Percentiles rank a stretch among this genome's conserved stretches.
phyloP scores from a whole-genome alignment of 2,888 invertebrate species.

The Drosophila multiciliata region DNA sequence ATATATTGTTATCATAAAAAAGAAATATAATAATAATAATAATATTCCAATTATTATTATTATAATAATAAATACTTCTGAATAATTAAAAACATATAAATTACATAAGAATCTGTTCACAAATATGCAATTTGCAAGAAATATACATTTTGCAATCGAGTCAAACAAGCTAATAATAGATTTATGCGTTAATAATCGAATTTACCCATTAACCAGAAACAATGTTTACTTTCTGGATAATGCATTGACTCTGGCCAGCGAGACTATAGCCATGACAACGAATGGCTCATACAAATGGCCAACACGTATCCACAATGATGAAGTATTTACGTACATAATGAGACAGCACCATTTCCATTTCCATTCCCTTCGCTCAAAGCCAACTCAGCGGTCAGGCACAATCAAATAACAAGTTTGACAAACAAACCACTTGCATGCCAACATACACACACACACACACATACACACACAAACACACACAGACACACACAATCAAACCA shows the following conservation, averaged over 20 bases:
- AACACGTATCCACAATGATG: conserved; percentile 3
- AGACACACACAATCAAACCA: background rate
- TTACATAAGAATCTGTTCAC: background rate
- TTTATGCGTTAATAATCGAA: background rate
- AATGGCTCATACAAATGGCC: conserved; percentile 4
- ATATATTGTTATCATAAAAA: background rate
- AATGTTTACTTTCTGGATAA: background rate
- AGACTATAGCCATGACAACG: background rate
- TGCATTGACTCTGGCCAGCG: background rate
- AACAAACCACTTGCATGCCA: conserved; percentile 35
- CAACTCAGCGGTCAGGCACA: conserved; percentile 33
- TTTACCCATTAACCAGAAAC: background rate
- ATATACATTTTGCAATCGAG: background rate
- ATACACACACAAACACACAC: background rate
- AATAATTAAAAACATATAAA: background rate
- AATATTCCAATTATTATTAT: no score
- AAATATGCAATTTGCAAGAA: background rate
- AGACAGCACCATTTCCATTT: background rate
- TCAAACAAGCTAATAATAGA: background rate
- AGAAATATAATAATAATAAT: background rate
- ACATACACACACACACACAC: background rate
- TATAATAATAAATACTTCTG: background rate
- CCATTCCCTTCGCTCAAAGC: background rate
- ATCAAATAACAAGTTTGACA: conserved; percentile 60
- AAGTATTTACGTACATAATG: conserved; percentile 9